These are phyloP conservation scores for Tetragnatha montana DNA, from an alignment of 2,888 invertebrate species.

Conservation along the genomic window DNA sequence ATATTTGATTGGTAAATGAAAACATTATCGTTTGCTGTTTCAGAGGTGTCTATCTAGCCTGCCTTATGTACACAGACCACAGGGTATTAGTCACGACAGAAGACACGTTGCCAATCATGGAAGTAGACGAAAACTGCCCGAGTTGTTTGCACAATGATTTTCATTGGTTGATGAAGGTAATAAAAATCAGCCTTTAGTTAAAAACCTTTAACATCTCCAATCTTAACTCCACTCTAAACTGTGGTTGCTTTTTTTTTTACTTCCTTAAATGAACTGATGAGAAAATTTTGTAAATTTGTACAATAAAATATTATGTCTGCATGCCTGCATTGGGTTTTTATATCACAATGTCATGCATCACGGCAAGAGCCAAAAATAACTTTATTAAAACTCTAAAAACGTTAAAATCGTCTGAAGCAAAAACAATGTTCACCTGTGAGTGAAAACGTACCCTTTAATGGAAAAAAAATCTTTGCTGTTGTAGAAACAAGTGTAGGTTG, in stretches of 20 bases:
- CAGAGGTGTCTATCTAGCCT: constrained; percentile 94
- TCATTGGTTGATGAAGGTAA: constrained; percentile 97
- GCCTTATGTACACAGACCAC: constrained; percentile 95
- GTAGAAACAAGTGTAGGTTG: no score
- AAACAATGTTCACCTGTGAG: no score
- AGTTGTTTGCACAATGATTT: constrained; percentile 93
- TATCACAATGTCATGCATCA: no score
- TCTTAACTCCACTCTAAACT: not conserved
- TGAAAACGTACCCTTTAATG: no score
- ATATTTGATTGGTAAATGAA: no score
- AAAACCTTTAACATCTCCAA: not conserved
- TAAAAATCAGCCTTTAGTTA: not conserved
- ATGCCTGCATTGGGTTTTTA: no score
- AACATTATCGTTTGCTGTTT: not conserved
- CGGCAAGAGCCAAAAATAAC: no score
- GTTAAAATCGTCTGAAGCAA: no score
- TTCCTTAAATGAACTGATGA: not conserved
- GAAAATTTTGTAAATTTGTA: not conserved
- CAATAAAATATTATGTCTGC: no score
- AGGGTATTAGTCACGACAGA: constrained; percentile 97
- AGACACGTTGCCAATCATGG: constrained; percentile 96
- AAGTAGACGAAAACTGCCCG: constrained; percentile 96
- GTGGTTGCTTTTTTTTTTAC: not conserved
- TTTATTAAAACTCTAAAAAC: no score
- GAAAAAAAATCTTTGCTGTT: no score